A percentile compares a stretch with the other conserved stretches of the same genome.
phyloP scores from a whole-genome alignment of 2,113 vertebrate species.

The Sclerurus mexicanus region DNA sequence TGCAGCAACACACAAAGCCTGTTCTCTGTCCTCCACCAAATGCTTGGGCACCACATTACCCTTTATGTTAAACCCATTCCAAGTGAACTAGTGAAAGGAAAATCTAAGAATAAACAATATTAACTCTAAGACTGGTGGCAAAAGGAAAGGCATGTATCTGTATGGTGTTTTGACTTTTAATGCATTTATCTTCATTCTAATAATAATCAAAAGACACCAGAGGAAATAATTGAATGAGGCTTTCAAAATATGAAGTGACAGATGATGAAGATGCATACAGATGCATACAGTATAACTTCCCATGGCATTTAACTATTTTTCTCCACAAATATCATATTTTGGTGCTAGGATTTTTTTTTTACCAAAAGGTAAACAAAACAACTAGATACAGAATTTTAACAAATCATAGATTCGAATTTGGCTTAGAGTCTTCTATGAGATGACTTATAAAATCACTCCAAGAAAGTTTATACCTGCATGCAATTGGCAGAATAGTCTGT shows the following conservation, averaged over 20 bases:
- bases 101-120: background rate
- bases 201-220: background rate
- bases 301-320: background rate
- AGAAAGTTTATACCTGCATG: background rate
- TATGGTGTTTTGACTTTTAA: background rate
- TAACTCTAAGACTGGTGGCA: background rate
- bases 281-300: too few relatives aligned
- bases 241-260: background rate
- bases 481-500: background rate
- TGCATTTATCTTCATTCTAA: background rate
- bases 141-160: background rate
- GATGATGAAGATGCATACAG: background rate
- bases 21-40: background rate
- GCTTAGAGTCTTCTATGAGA: background rate
- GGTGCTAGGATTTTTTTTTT: background rate
- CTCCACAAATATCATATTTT: background rate
- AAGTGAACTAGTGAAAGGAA: background rate
- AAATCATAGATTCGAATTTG: background rate
- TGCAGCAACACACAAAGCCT: background rate
- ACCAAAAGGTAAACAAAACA: background rate
- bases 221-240: background rate
- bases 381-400: background rate
- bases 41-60: background rate
- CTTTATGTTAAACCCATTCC: background rate
- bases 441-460: background rate